Evolutionary conservation across 2,888 invertebrate genomes (phyloP).

Genomic region (Limenitis camilla): DNA sequence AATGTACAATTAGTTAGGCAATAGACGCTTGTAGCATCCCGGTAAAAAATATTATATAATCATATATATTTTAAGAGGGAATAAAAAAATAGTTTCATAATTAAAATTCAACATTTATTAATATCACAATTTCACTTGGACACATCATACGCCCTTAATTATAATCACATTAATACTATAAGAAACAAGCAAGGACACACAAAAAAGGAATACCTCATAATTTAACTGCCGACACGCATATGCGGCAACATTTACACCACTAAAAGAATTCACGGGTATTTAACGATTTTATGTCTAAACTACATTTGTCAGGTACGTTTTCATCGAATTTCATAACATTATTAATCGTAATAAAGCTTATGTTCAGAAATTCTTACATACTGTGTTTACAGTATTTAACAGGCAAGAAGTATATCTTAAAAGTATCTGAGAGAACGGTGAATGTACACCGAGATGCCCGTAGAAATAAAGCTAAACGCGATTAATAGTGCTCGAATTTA

Average conservation of each 20-base stretch:
- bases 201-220: constrained; percentile 27
- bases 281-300: constrained; percentile 38
- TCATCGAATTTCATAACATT: constrained; percentile 31
- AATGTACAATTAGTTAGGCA: background rate
- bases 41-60: background rate
- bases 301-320: constrained; percentile 64
- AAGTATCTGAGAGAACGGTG: constrained; percentile 38
- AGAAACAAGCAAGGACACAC: constrained; percentile 22
- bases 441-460: constrained; percentile 35
- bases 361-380: constrained; percentile 32
- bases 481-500: constrained; percentile 60
- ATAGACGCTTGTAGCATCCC: background rate
- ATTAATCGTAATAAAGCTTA: constrained; percentile 36
- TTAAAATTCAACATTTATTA: constrained; percentile 62
- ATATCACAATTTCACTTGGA: constrained; percentile 71
- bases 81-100: constrained; percentile 24
- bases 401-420: constrained; percentile 55
- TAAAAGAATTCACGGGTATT: constrained; percentile 41
- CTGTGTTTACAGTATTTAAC: constrained; percentile 38
- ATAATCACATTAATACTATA: constrained; percentile 38
- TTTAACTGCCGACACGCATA: constrained; percentile 29
- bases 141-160: constrained; percentile 43
- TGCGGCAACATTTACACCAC: constrained; percentile 33
- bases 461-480: constrained; percentile 32
- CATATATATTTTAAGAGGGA: constrained; percentile 6